Conservation (phyloP, 2,888 invertebrate species). For the Parapristionchus giblindavisi region DNA sequence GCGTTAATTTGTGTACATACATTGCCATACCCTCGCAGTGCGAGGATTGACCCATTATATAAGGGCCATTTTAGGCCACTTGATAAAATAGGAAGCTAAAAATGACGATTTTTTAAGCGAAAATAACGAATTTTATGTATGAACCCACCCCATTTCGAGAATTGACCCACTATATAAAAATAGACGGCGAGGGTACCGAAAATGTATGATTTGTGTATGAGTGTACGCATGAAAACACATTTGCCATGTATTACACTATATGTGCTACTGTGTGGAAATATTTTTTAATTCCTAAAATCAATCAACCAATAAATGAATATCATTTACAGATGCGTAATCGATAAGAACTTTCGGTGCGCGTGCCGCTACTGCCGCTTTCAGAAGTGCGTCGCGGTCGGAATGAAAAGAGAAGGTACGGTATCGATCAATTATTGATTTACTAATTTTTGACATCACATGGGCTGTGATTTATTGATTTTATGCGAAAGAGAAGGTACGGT, state of each 20-base stretch:
- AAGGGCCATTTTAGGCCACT: no score
- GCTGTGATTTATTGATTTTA: neutral
- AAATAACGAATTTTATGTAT: no score
- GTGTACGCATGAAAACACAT: no score
- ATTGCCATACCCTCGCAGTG: no score
- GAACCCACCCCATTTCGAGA: no score
- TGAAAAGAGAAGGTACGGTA: slow-evolving; percentile 65
- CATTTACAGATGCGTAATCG: slow-evolving; percentile 64
- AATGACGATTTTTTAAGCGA: no score
- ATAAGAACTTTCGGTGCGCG: slow-evolving; percentile 69
- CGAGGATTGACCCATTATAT: no score
- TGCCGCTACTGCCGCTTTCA: slow-evolving; percentile 68
- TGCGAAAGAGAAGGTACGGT: neutral
- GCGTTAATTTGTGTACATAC: no score
- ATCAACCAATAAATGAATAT: neutral
- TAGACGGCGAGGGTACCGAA: no score
- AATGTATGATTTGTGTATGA: no score
- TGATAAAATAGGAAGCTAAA: no score
- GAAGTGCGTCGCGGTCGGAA: slow-evolving; percentile 67
- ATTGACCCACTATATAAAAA: no score
- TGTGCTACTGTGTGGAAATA: neutral
- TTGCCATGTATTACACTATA: neutral
- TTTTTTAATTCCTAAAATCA: neutral
- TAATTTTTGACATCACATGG: neutral
- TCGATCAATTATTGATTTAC: neutral